Evolutionary conservation across 2,888 invertebrate genomes (phyloP).

Genomic region (Epinotia bilunana): DNA sequence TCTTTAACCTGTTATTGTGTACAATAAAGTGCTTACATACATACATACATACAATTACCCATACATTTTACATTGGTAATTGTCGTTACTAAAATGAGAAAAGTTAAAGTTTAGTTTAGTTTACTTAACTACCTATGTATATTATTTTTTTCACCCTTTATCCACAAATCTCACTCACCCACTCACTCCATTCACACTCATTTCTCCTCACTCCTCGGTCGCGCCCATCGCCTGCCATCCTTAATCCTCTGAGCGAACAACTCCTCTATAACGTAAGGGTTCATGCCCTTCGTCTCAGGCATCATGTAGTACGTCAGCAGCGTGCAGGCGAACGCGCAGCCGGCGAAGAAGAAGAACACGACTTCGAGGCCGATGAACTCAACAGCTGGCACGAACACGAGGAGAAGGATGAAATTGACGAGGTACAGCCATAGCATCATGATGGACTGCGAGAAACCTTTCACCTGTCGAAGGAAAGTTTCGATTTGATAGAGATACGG

Average conservation of each 20-base stretch:
- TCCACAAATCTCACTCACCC: background rate
- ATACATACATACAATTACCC: too few species aligned
- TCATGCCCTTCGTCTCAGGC: constrained; percentile 39
- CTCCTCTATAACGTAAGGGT: constrained; percentile 31
- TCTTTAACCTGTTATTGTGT: too few species aligned
- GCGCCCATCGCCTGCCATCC: constrained; percentile 31
- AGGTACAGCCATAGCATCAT: constrained; percentile 42
- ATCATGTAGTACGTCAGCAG: constrained; percentile 30
- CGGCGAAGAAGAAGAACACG: constrained; percentile 22
- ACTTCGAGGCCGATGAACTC: constrained; percentile 19
- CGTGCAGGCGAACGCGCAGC: constrained; percentile 25
- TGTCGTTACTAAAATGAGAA: too few species aligned
- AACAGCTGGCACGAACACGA: constrained; percentile 34
- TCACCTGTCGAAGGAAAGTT: constrained; percentile 17
- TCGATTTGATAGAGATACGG: background rate
- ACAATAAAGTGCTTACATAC: too few species aligned
- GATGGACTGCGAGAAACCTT: constrained; percentile 41
- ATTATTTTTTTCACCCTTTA: too few species aligned
- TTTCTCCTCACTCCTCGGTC: background rate
- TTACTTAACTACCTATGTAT: too few species aligned
- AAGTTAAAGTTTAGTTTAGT: too few species aligned
- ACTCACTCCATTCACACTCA: too few species aligned
- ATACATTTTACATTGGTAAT: too few species aligned
- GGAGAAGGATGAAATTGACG: constrained; percentile 40
- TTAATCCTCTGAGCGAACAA: constrained; percentile 24